Percentiles rank a stretch among this genome's conserved stretches.
phyloP scores from a whole-genome alignment of 2,888 invertebrate species.

The Neoaliturus tenellus region DNA sequence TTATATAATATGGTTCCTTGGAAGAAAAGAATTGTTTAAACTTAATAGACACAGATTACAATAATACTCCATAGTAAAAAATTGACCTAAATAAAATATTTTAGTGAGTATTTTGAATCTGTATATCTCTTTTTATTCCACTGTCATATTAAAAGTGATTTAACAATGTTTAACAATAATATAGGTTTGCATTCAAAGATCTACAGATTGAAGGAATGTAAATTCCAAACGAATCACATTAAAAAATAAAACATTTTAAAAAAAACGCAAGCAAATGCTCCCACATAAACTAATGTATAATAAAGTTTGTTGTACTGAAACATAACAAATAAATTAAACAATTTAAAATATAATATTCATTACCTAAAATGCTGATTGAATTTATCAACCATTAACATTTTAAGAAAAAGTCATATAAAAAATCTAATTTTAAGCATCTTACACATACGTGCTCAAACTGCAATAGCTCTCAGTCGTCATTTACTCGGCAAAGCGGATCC shows the following conservation, averaged over 20 bases:
- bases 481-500: not conserved
- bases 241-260: conserved; percentile 15
- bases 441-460: not conserved
- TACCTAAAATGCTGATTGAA: not conserved
- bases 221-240: not conserved
- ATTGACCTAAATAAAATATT: not conserved
- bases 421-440: conserved; percentile 21
- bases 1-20: not conserved
- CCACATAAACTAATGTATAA: not conserved
- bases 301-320: not conserved
- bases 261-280: conserved; percentile 10
- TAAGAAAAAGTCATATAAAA: conserved; percentile 14
- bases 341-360: not conserved
- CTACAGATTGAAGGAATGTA: not conserved
- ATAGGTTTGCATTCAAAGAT: not conserved
- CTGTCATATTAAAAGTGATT: not conserved
- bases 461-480: not conserved
- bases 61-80: conserved; percentile 13
- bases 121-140: not conserved
- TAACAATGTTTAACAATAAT: not conserved
- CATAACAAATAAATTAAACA: not conserved
- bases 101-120: not conserved
- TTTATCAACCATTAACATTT: not conserved
- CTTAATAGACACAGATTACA: not conserved
- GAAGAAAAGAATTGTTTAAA: not conserved